Conservation (phyloP, 2,797 vertebrate species). For the Pterois miles region DNA sequence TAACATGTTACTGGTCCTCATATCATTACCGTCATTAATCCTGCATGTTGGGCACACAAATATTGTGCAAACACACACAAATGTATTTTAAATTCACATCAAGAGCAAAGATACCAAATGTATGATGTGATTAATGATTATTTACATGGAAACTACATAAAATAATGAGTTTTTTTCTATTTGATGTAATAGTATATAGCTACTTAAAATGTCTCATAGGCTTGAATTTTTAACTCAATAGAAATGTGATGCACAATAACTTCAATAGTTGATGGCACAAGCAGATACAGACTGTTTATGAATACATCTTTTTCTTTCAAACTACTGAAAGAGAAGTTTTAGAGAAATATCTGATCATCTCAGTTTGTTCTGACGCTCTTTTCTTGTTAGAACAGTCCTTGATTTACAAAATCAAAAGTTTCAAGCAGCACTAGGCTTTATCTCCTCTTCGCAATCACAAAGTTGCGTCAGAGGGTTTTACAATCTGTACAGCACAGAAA, state of each 20-base stretch:
- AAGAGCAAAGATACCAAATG: neutral
- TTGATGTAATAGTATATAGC: neutral
- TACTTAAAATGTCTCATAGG: neutral
- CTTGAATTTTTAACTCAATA: neutral
- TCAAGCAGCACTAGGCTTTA: neutral
- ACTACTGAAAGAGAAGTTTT: neutral
- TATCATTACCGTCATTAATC: neutral
- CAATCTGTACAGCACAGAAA: neutral
- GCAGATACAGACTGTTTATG: neutral
- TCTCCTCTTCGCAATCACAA: neutral
- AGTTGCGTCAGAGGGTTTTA: neutral
- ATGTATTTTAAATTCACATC: neutral
- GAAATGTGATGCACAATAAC: neutral
- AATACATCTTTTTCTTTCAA: neutral
- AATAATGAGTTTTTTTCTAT: neutral
- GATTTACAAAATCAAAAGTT: neutral
- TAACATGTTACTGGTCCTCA: neutral
- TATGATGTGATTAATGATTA: neutral
- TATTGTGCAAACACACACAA: neutral
- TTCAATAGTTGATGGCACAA: neutral
- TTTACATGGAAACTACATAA: neutral
- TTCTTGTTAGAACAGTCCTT: neutral
- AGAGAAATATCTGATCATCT: neutral
- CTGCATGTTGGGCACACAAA: neutral
- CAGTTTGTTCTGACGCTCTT: neutral